Base-by-base conservation (phyloP, 37 sponge, comb jelly and placozoan species). In the Axinella damicornis region DNA sequence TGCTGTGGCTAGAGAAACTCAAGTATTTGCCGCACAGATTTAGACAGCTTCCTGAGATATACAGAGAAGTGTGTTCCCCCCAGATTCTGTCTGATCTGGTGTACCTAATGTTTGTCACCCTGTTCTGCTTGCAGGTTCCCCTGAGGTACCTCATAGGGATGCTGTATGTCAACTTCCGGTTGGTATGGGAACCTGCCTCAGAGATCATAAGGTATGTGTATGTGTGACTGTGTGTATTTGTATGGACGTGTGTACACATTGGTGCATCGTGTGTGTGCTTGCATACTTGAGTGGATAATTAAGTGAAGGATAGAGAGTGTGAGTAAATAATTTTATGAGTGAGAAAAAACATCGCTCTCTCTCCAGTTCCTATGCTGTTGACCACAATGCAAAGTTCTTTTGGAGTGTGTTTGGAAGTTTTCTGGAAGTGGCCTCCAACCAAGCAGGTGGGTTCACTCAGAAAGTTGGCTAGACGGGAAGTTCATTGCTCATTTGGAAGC, bases 141-240 rank as follows among this genome's bases (percentile, higher is more conserved):
- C 73, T 96, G 54, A 60, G 86, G 33, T 90, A 87, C 34, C 93
- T 97, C 57, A 56, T 95, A 54, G 90, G 97, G 25, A 68, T 37
- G 39, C 80, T 95, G 75, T 92, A 97, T 61, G 65, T 95, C 65
- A 97, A 97, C 86, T 95, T 97, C 71, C 89, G 83, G 76, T 85
- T 88, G 19, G 12, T 97, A 21, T 97, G 97, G 97, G 74, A 65
- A 15, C 88, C 90, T 24, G 76, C 89, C 33, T 35, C 30, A 32
- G 88, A 83, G 33, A 30, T 95, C 39, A 90, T 97, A 16, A 74
- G 80, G 90, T 92, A 39, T 14, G 57, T 59, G 25, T n/a, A 2
- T 21, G 20, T 21, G 66, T 69, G 21, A 15, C 19, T 57, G 65
- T 53, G 22, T 62, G 57, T 56, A 71, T 78, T 19, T 67, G 28